phyloP scores from a whole-genome alignment of 2,113 vertebrate genomes.

The Oryzias woworae region DNA sequence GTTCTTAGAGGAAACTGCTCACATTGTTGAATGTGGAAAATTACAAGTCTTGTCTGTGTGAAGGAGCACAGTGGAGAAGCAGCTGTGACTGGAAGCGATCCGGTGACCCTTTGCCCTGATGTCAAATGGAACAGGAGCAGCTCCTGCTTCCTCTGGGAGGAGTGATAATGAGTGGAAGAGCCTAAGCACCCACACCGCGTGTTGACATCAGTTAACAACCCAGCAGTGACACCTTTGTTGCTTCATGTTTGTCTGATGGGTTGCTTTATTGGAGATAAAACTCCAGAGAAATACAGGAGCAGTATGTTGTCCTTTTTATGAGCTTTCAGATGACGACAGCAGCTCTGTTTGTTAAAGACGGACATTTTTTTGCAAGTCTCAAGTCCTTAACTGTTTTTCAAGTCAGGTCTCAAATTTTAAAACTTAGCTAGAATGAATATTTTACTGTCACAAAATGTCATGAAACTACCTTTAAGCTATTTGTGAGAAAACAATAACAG shows the following conservation, averaged over 20 bases:
- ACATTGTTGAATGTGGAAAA: constrained; percentile 30
- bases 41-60: constrained; percentile 35
- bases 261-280: constrained; percentile 38
- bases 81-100: constrained; percentile 43
- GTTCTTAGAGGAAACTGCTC: background rate
- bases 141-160: constrained; percentile 13
- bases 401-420: too few species aligned
- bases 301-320: constrained; percentile 43
- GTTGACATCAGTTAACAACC: constrained; percentile 38
- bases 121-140: constrained; percentile 23
- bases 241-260: constrained; percentile 26
- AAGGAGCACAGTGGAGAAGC: constrained; percentile 15
- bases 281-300: constrained; percentile 15
- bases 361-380: too few species aligned
- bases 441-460: too few species aligned
- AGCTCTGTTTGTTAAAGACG: constrained; percentile 8
- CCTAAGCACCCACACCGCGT: constrained; percentile 7
- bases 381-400: too few species aligned
- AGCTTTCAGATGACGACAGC: constrained; percentile 28
- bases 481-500: too few species aligned
- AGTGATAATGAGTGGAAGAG: background rate
- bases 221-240: constrained; percentile 21
- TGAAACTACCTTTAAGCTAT: too few species aligned
- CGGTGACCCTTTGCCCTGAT: constrained; percentile 1
- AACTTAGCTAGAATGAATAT: too few species aligned